Conservation (phyloP, 2,888 invertebrate genomes). For the Sminthurides aquaticus region DNA sequence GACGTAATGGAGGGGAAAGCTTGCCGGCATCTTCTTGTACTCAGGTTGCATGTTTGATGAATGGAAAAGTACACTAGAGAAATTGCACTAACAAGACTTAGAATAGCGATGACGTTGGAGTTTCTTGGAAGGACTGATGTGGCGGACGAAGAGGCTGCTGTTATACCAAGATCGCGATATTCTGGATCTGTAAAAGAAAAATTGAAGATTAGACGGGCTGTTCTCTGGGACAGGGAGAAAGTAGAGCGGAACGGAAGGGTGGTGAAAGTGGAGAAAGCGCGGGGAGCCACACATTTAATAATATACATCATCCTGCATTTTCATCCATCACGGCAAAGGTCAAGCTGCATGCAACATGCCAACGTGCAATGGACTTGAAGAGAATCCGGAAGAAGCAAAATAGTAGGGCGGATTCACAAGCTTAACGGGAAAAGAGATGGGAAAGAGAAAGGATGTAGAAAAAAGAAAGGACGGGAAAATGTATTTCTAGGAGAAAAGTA, state of each 20-base stretch:
- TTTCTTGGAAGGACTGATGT: slow-evolving; percentile 39
- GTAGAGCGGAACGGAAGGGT: too few relatives aligned
- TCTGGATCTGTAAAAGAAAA: slow-evolving; percentile 37
- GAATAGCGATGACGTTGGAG: slow-evolving; percentile 22
- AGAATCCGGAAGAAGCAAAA: too few relatives aligned
- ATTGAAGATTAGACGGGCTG: background rate
- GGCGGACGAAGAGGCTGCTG: slow-evolving; percentile 41
- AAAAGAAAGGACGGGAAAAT: too few relatives aligned
- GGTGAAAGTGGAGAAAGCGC: too few relatives aligned
- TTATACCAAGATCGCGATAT: slow-evolving; percentile 43
- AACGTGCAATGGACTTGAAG: too few relatives aligned
- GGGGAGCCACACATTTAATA: background rate
- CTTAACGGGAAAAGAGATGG: too few relatives aligned
- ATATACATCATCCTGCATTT: background rate
- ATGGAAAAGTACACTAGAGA: slow-evolving; percentile 12
- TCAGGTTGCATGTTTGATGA: slow-evolving; percentile 11
- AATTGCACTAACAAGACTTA: slow-evolving; percentile 25
- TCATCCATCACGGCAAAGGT: background rate
- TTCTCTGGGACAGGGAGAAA: background rate
- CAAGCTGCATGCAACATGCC: too few relatives aligned
- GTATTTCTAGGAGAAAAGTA: too few relatives aligned
- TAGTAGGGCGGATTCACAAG: too few relatives aligned
- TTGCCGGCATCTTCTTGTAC: slow-evolving; percentile 11
- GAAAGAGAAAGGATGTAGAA: too few relatives aligned
- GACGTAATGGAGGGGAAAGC: slow-evolving; percentile 7